Evolutionary conservation across 2,888 invertebrate genomes (phyloP), one percentile per base, ranked within the genome.

Genomic region (Euproctis similis): DNA sequence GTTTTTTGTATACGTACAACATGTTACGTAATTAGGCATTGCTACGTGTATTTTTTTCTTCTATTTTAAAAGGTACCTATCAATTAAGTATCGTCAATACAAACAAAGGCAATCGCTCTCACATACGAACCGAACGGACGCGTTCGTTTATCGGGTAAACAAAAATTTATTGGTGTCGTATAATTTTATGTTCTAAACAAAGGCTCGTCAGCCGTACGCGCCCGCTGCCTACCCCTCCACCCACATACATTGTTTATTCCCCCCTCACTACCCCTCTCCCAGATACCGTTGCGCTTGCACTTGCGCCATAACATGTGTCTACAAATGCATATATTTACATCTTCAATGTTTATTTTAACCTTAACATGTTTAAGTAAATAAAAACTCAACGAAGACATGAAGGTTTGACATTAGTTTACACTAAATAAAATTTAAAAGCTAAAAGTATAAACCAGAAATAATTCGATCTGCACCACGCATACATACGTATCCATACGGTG

Each of bases 161-260:
- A 82, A 70, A 74, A 75, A 76, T 84, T 82, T 82, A 82, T 81
- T 68, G 68, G 60, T 69, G 76, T 80, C 80, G 77, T 84, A 82
- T 82, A 82, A 78, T 77, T 82, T 82, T 74, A 82, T 80, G 77
- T 68, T 75, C 71, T 74, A 82, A 84, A 82, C 82, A 84, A 81
- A 81, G 72, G 69, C 71, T 71, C 71, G 68, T 68, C 63, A 59
- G 59, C 44, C 55, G 44, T n/a, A n/a, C 54, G 47, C 42, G 28
- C 34, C 33, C 42, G 51, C 35, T 33, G 39, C 34, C 43, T 38
- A 43, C 35, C 34, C 30, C 35, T 39, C 36, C 31, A 32, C 32
- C 19, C 32, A 34, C 26, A 29, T 20, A 21, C 18, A 26, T 27
- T 29, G 18, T 22, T 28, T 19, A 7, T n/a, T 25, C 45, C 45